Conservation (phyloP, 2,888 invertebrate genomes). For the Zaprionus bogoriensis region DNA sequence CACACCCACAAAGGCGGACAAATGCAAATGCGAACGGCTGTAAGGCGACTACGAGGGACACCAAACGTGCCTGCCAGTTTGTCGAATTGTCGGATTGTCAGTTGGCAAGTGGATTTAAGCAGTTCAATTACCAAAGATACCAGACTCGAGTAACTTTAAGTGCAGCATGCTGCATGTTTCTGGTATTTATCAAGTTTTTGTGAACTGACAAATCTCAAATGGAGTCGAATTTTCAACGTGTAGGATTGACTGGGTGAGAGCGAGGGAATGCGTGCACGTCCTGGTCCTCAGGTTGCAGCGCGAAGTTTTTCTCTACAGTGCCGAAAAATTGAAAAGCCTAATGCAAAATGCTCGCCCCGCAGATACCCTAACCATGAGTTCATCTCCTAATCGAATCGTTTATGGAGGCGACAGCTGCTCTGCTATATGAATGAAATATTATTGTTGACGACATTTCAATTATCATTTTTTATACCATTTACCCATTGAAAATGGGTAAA, state of each 20-base stretch:
- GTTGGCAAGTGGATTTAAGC: constrained; percentile 16
- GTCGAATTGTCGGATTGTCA: constrained; percentile 33
- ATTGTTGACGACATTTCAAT: no score
- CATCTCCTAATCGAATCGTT: not conserved
- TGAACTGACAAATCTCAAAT: constrained; percentile 65
- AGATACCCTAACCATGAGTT: constrained; percentile 5
- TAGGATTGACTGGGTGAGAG: no score
- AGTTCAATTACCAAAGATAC: not conserved
- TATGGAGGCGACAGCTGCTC: no score
- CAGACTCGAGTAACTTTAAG: constrained; percentile 4
- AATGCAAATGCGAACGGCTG: constrained; percentile 39
- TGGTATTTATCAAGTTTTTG: constrained; percentile 41
- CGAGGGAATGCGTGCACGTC: constrained; percentile 29
- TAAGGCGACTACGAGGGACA: constrained; percentile 10
- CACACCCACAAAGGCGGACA: constrained; percentile 27
- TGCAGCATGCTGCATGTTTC: constrained; percentile 12
- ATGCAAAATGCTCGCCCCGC: not conserved
- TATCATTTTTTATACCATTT: no score
- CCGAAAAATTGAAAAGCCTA: not conserved
- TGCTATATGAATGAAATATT: no score
- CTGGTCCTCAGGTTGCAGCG: constrained; percentile 9
- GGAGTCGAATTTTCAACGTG: constrained; percentile 78
- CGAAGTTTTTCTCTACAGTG: constrained; percentile 15
- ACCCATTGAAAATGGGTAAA: no score
- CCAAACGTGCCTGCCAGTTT: constrained; percentile 38